These are phyloP conservation scores for Triops longicaudatus DNA, from an alignment of 1,140 invertebrate genomes.

Conservation along the genomic window DNA sequence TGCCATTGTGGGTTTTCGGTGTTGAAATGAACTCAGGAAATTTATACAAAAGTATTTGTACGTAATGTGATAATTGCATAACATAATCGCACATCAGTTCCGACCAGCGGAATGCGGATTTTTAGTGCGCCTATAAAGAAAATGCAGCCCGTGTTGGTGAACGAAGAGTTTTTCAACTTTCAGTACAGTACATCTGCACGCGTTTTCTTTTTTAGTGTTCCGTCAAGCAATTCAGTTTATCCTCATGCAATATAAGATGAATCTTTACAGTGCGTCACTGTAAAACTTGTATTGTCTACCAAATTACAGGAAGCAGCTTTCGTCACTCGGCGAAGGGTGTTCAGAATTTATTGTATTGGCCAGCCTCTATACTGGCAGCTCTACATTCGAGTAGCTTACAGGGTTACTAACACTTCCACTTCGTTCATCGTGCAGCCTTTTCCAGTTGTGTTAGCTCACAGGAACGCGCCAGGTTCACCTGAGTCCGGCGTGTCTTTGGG, in stretches of 20 bases:
- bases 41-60: slow-evolving; percentile 5
- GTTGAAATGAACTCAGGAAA: neutral
- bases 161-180: neutral
- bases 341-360: neutral
- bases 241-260: neutral
- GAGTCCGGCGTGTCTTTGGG: neutral
- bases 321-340: neutral
- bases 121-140: neutral
- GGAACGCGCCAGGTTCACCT: neutral
- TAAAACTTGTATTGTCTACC: neutral
- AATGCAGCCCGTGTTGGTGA: neutral
- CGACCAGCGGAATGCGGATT: neutral
- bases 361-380: neutral
- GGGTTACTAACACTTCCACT: neutral
- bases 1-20: neutral
- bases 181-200: neutral
- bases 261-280: too few relatives aligned
- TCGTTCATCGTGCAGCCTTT: neutral
- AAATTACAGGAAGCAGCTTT: neutral
- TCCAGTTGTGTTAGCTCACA: neutral
- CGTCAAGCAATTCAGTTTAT: neutral
- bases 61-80: neutral
- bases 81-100: neutral
- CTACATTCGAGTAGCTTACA: neutral
- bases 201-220: neutral